Evolutionary conservation across 2,888 invertebrate genomes (phyloP), one percentile per base, ranked within the genome.

Genomic region (Dicyrtoma fusca): DNA sequence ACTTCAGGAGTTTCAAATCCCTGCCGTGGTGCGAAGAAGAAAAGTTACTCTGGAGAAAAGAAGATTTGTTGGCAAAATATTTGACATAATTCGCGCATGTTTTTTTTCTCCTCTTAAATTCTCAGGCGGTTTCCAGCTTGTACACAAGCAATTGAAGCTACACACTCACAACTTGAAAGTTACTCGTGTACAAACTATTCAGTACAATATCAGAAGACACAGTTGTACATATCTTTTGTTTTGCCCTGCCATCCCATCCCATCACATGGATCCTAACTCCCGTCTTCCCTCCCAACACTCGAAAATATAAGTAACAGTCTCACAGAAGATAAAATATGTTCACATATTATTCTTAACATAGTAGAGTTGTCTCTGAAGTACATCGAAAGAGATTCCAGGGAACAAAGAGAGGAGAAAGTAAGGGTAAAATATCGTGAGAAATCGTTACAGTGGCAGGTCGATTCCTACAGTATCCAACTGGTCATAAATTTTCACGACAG

Each of bases 401-500:
- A 53, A 55, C 53, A 19, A 17, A 53, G 49, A 53, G 62, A 65
- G 57, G 69, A 71, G 53, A 55, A 42, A 53, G 66, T 42, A 34
- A 55, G 73, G 62, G 61, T 69, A 71, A 73, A 74, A 76, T 74
- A 73, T 75, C 68, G 74, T 76, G 74, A 76, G 76, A 76, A 76
- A 76, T 76, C 63, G 74, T 55, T 73, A 74, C 47, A 71, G 59
- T 71, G 71, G 63, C 66, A 75, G 70, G 57, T 69, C 72, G 72
- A 75, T 70, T 72, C 72, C 65, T 73, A 73, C 55, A 72, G 63
- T 57, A 69, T 69, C 49, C 47, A 57, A 66, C 74, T 66, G 63
- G 70, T 64, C 69, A 76, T 76, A 76, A 76, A 76, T 76, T 76
- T 73, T 76, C 74, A 75, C 71, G 76, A 76, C 76, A 76, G 76